Percentiles rank a stretch among this genome's conserved stretches.
Conservation (phyloP, 2,113 vertebrate genomes). For the Cathartes aura region DNA sequence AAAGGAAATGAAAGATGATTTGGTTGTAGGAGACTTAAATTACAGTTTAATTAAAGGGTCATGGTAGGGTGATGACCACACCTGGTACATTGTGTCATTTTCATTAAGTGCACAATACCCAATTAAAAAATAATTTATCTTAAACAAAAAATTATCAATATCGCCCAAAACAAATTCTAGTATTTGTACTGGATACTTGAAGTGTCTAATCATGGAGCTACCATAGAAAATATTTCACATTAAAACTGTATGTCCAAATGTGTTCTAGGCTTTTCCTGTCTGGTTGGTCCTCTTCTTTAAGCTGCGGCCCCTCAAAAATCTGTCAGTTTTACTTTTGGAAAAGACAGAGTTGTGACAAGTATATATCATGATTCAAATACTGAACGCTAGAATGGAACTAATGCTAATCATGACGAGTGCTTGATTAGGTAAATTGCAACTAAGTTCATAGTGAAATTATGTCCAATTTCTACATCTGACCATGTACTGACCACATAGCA, state of each 20-base stretch:
- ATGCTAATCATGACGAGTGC: neutral
- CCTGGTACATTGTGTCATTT: neutral
- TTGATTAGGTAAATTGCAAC: neutral
- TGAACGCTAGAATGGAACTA: neutral
- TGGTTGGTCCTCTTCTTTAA: neutral
- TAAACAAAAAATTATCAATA: neutral
- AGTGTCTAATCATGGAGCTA: neutral
- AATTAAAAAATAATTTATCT: neutral
- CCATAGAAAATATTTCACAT: neutral
- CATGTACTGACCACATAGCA: too few species aligned
- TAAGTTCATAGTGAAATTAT: neutral
- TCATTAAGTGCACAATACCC: neutral
- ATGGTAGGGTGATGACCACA: fast-evolving
- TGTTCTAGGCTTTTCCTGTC: neutral
- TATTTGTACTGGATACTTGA: neutral
- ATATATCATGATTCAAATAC: neutral
- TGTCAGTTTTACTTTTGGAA: neutral
- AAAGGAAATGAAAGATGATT: neutral
- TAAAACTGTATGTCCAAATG: neutral
- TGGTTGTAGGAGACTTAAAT: neutral
- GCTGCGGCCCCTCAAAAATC: neutral
- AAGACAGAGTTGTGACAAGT: neutral
- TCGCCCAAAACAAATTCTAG: neutral
- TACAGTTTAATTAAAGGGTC: neutral
- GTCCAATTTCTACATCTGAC: neutral